Conservation (phyloP, 2,113 vertebrate genomes). For the Bolborhynchus lineola region DNA sequence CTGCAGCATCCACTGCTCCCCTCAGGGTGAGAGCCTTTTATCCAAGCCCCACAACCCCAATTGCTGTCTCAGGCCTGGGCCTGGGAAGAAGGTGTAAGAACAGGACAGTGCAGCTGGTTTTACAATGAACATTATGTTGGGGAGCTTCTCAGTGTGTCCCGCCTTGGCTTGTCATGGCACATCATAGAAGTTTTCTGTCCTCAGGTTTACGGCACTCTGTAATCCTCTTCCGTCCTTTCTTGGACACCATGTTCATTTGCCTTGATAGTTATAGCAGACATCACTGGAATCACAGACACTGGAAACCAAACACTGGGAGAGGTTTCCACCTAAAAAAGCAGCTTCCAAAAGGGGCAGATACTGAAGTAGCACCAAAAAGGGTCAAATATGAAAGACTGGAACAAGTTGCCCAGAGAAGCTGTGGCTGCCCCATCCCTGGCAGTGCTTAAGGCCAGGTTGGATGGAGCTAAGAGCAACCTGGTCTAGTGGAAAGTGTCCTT, state of each 20-base stretch:
- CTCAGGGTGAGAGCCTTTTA: not conserved
- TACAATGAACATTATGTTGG: accelerated
- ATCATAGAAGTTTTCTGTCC: not conserved
- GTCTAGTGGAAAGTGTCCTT: not conserved
- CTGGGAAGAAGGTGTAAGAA: not conserved
- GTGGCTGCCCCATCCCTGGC: not conserved
- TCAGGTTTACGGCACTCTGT: not conserved
- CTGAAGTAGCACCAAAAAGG: not conserved
- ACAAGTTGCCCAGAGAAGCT: not conserved
- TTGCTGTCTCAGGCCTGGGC: not conserved
- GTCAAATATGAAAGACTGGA: not conserved
- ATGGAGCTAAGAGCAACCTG: not conserved
- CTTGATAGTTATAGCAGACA: not conserved
- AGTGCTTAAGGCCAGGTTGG: not conserved
- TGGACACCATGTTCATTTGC: not conserved
- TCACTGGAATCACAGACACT: not conserved
- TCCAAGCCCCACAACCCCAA: not conserved
- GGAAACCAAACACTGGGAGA: not conserved
- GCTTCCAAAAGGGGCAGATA: not conserved
- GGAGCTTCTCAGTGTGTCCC: accelerated
- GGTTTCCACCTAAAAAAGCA: not conserved
- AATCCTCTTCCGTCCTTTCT: not conserved
- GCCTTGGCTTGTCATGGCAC: not conserved
- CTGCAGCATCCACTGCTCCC: not conserved
- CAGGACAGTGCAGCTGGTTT: accelerated